phyloP scores from a whole-genome alignment of 2,113 vertebrate genomes.

The Sciurus niger region DNA sequence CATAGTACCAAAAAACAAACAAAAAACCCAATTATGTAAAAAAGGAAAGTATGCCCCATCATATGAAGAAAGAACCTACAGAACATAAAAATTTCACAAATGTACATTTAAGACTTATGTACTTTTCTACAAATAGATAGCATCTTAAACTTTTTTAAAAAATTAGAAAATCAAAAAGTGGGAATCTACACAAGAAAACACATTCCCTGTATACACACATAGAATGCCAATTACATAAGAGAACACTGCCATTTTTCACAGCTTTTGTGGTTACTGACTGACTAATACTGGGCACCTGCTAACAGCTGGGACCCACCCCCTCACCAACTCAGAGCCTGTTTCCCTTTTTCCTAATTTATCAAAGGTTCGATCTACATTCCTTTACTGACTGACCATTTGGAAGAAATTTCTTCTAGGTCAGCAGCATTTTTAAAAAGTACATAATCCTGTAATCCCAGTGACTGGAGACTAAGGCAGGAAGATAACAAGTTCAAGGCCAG shows the following conservation, averaged over 20 bases:
- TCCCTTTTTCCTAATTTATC: neutral
- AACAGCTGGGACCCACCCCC: neutral
- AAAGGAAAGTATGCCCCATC: neutral
- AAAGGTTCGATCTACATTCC: constrained; percentile 47
- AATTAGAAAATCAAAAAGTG: neutral
- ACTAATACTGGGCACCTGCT: neutral
- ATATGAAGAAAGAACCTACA: neutral
- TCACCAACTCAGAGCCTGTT: neutral
- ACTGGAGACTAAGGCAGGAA: too few relatives aligned
- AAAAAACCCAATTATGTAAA: neutral
- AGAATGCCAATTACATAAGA: neutral
- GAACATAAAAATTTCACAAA: neutral
- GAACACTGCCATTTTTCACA: neutral
- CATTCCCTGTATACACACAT: neutral
- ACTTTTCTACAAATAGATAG: neutral
- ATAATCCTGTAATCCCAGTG: too few relatives aligned
- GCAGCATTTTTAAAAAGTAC: neutral
- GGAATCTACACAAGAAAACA: neutral
- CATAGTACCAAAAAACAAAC: neutral
- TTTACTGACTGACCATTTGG: constrained; percentile 33
- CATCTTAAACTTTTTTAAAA: neutral
- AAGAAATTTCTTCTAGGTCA: neutral
- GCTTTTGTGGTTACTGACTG: neutral
- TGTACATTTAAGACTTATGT: neutral
- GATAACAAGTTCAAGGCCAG: too few relatives aligned